phyloP scores from a whole-genome alignment of 2,797 vertebrate species.

The Cetoscarus ocellatus region DNA sequence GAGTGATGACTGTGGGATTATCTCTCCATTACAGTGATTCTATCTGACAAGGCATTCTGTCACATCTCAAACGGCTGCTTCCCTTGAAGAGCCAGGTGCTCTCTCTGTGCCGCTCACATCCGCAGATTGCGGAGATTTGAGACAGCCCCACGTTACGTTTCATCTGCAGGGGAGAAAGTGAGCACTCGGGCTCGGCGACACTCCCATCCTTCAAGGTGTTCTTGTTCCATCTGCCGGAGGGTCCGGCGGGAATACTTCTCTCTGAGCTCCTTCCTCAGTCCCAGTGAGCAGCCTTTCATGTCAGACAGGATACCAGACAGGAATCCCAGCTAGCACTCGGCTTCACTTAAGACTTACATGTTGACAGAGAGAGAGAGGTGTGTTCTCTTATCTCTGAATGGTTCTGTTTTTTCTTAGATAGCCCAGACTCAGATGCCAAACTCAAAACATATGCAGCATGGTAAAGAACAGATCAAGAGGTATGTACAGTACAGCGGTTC shows the following conservation, averaged over 20 bases:
- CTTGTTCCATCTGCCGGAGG: slow-evolving; percentile 80
- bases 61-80: slow-evolving; percentile 80
- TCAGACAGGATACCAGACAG: slow-evolving; percentile 84
- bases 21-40: slow-evolving; percentile 78
- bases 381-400: slow-evolving; percentile 76
- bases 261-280: slow-evolving; percentile 78
- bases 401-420: slow-evolving; percentile 60
- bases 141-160: slow-evolving; percentile 73
- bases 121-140: slow-evolving; percentile 75
- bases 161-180: slow-evolving; percentile 71
- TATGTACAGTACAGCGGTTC: slow-evolving; percentile 33
- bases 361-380: slow-evolving; percentile 79
- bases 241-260: slow-evolving; percentile 81
- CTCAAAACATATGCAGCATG: slow-evolving; percentile 67
- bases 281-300: slow-evolving; percentile 83
- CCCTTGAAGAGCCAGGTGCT: slow-evolving; percentile 82
- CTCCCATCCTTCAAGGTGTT: slow-evolving; percentile 84
- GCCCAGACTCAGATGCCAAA: slow-evolving; percentile 69
- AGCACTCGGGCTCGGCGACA: slow-evolving; percentile 68
- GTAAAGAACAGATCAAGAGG: slow-evolving; percentile 47
- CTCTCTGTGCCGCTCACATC: slow-evolving; percentile 73
- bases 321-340: slow-evolving; percentile 82
- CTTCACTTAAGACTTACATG: slow-evolving; percentile 81
- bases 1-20: slow-evolving; percentile 81
- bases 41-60: slow-evolving; percentile 80